Evolutionary conservation across 2,888 invertebrate genomes (phyloP).

Genomic region (Limenitis arthemis): DNA sequence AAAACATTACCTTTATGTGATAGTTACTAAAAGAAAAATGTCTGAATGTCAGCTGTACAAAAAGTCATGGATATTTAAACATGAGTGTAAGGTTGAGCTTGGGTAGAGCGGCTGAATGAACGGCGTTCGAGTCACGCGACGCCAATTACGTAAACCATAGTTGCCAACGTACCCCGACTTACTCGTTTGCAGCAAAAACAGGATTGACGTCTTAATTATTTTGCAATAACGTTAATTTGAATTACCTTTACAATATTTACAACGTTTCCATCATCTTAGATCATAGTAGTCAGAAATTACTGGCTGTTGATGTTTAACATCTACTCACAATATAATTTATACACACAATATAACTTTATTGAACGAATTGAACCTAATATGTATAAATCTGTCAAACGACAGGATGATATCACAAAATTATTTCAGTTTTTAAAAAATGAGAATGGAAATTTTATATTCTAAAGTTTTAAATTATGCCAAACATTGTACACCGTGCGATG

Average conservation of each 20-base stretch:
- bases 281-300: too few relatives aligned
- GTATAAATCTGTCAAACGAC: too few relatives aligned
- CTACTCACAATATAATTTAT: too few relatives aligned
- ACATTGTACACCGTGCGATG: conserved; percentile 14
- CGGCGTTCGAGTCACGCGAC: conserved; percentile 52
- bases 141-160: conserved; percentile 50
- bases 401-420: too few relatives aligned
- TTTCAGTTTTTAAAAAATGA: too few relatives aligned
- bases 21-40: not conserved
- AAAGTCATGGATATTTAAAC: conserved; percentile 16
- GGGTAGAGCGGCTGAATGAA: conserved; percentile 51
- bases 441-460: too few relatives aligned
- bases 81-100: conserved; percentile 23
- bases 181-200: conserved; percentile 58
- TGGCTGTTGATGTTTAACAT: too few relatives aligned
- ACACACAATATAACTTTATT: too few relatives aligned
- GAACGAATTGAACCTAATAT: too few relatives aligned
- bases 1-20: too few relatives aligned
- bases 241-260: conserved; percentile 40
- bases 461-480: too few relatives aligned
- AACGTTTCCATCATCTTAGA: too few relatives aligned
- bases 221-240: conserved; percentile 54
- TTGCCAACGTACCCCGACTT: conserved; percentile 49
- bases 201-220: conserved; percentile 57
- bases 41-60: not conserved